These are phyloP conservation scores for Machimus atricapillus DNA, from an alignment of 2,888 invertebrate species.

Conservation along the genomic window DNA sequence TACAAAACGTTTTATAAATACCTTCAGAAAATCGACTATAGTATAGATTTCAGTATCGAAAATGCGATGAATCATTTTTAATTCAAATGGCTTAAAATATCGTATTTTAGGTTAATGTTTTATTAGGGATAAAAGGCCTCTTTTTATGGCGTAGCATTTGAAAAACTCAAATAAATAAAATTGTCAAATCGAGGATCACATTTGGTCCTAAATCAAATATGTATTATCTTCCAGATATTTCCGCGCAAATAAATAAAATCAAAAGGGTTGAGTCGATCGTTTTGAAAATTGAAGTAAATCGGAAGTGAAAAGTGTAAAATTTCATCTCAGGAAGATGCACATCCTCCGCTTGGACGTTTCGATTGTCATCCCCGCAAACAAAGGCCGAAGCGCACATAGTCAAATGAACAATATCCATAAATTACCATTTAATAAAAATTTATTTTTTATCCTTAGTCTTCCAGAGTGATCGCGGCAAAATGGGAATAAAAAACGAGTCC, in stretches of 20 bases:
- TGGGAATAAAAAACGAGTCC: not conserved
- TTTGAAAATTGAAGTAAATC: not conserved
- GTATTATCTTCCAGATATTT: not conserved
- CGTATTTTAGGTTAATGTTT: no score
- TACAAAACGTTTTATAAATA: no score
- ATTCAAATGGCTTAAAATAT: no score
- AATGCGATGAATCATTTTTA: no score
- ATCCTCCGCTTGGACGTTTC: not conserved
- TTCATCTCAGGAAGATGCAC: slow-evolving; percentile 5
- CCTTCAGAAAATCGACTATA: no score
- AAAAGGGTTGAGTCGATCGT: not conserved
- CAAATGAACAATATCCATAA: slow-evolving; percentile 44
- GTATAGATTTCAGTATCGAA: no score
- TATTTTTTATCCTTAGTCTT: slow-evolving; percentile 17
- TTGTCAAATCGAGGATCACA: not conserved
- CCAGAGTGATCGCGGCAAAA: not conserved
- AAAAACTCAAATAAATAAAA: not conserved
- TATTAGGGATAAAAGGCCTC: not conserved
- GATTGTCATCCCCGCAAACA: not conserved
- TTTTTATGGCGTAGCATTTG: no score
- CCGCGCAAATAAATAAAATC: not conserved
- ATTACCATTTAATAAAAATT: slow-evolving; percentile 42
- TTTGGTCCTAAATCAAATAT: not conserved
- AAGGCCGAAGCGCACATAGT: not conserved
- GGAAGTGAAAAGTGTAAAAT: slow-evolving; percentile 27